A percentile compares a stretch with the other conserved stretches of the same genome.
Conservation (phyloP, 2,797 vertebrate genomes). For the Malacoraja senta region DNA sequence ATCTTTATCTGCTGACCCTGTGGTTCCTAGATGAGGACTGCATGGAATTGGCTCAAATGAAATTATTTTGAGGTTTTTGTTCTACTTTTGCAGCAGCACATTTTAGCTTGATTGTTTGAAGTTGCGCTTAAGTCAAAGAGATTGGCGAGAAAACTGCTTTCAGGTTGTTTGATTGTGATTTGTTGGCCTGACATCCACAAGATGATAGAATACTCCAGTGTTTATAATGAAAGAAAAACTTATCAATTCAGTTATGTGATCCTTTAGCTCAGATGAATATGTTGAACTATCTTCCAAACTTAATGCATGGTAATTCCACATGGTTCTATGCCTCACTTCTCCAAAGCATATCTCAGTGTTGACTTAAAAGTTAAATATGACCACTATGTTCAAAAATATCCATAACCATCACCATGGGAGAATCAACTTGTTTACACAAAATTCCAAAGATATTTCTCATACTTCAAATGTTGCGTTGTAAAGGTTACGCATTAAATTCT, state of each 20-base stretch:
- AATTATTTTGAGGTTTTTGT: background rate
- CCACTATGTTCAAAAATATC: background rate
- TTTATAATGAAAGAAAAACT: background rate
- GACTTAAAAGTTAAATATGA: background rate
- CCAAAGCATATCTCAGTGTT: background rate
- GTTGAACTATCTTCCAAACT: background rate
- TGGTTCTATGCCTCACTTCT: background rate
- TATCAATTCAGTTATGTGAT: background rate
- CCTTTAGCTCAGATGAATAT: background rate
- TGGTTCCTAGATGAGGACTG: background rate
- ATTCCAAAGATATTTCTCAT: background rate
- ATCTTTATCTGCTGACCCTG: background rate
- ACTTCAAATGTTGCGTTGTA: constrained; percentile 10
- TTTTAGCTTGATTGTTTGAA: background rate
- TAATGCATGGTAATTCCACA: background rate
- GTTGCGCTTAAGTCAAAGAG: background rate
- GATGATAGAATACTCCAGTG: background rate
- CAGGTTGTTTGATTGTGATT: background rate
- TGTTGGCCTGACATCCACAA: background rate
- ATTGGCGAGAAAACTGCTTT: background rate
- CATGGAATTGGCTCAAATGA: background rate
- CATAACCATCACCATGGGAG: background rate
- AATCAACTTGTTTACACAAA: background rate
- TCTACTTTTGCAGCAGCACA: background rate
- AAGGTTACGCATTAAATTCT: background rate